Evolutionary conservation across 2,797 vertebrate genomes (phyloP).

Genomic region (Parauchenoglanis punctatus): DNA sequence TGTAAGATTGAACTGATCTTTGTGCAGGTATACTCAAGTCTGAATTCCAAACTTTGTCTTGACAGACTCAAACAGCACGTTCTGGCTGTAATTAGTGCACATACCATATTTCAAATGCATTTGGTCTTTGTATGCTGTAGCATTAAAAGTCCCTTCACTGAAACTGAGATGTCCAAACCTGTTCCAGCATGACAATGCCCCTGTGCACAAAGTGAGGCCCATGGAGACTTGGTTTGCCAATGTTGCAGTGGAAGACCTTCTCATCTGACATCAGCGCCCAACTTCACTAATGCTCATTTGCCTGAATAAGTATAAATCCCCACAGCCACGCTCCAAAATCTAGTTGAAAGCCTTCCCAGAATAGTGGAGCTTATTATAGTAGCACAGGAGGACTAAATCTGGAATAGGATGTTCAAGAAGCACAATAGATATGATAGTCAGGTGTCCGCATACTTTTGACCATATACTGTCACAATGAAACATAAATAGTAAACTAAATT

Average conservation of each 20-base stretch:
- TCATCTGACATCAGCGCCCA: background rate
- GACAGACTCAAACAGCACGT: background rate
- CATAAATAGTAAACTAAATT: background rate
- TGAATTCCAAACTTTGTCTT: background rate
- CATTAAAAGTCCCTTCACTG: background rate
- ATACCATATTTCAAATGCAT: background rate
- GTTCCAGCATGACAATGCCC: background rate
- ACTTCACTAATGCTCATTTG: background rate
- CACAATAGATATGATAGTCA: background rate
- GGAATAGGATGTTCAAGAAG: background rate
- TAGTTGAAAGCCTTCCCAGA: background rate
- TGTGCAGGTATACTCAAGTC: background rate
- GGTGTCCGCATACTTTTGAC: background rate
- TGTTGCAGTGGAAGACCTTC: background rate
- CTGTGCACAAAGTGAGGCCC: background rate
- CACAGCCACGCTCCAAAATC: background rate
- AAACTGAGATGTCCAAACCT: background rate
- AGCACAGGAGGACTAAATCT: background rate
- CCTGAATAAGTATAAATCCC: background rate
- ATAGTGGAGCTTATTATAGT: background rate
- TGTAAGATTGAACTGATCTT: background rate
- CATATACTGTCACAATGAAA: background rate
- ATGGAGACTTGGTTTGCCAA: background rate
- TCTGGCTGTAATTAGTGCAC: background rate
- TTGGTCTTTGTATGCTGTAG: background rate